Percentiles rank a stretch among this genome's conserved stretches.
Evolutionary conservation across 2,888 invertebrate species (phyloP).

Genomic region (Thelaira solivaga): DNA sequence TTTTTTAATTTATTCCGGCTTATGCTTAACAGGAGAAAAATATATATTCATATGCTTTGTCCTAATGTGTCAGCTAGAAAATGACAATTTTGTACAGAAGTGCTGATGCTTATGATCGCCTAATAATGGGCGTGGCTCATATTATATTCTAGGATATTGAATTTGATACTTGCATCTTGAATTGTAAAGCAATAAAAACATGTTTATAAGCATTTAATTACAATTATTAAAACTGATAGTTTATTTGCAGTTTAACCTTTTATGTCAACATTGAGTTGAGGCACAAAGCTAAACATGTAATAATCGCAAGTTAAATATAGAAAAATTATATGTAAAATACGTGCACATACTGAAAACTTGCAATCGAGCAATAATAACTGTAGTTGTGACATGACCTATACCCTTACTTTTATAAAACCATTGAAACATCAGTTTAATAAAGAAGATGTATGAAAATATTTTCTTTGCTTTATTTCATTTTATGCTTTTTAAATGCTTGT

Average conservation of each 20-base stretch:
- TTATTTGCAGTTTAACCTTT: conserved; percentile 19
- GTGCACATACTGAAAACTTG: not conserved
- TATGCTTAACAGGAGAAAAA: too few species aligned
- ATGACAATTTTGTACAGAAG: too few species aligned
- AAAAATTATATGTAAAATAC: conserved; percentile 13
- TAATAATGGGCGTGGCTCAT: too few species aligned
- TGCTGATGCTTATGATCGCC: too few species aligned
- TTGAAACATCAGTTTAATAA: conserved; percentile 51
- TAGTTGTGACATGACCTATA: conserved; percentile 36
- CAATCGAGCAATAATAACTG: not conserved
- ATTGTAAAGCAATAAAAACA: too few species aligned
- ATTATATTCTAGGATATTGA: too few species aligned
- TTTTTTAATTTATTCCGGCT: too few species aligned
- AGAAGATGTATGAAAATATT: conserved; percentile 7
- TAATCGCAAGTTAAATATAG: conserved; percentile 35
- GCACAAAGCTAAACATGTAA: conserved; percentile 25
- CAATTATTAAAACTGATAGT: not conserved
- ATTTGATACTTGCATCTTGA: too few species aligned
- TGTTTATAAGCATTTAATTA: not conserved
- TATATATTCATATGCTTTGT: too few species aligned
- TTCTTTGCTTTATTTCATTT: not conserved
- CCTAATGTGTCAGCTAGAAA: too few species aligned
- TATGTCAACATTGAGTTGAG: conserved; percentile 8
- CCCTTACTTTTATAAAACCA: conserved; percentile 19
- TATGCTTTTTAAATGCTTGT: not conserved